Evolutionary conservation across 2,888 invertebrate genomes (phyloP).

Genomic region (Liopterus haemorrhoidalis): DNA sequence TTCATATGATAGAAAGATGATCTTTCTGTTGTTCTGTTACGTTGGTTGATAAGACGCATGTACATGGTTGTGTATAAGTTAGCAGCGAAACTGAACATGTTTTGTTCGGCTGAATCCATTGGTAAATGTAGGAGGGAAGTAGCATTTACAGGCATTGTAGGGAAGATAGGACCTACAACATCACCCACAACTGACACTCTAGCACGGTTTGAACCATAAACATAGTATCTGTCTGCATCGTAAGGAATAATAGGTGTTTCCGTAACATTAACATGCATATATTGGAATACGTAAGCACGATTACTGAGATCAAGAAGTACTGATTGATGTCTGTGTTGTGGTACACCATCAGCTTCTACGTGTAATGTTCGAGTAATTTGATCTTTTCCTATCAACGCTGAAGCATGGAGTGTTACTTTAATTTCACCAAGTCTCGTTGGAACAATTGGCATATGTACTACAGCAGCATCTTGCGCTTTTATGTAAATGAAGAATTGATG

Average conservation of each 20-base stretch:
- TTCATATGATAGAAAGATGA: conserved; percentile 84
- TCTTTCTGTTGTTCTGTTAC: conserved; percentile 73
- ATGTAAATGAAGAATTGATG: conserved; percentile 93
- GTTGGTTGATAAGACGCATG: conserved; percentile 84
- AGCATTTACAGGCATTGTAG: conserved; percentile 87
- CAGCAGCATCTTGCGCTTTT: conserved; percentile 66
- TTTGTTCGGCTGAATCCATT: conserved; percentile 91
- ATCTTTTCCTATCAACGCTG: conserved; percentile 68
- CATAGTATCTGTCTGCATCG: conserved; percentile 84
- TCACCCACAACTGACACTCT: conserved; percentile 80
- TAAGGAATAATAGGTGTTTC: conserved; percentile 91
- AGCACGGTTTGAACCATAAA: conserved; percentile 87
- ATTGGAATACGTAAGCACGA: conserved; percentile 85
- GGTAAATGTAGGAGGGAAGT: conserved; percentile 73
- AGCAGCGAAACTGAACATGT: conserved; percentile 93
- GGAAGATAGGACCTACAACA: conserved; percentile 88
- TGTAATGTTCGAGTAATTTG: conserved; percentile 57
- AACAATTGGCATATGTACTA: conserved; percentile 87
- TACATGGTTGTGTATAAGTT: conserved; percentile 87
- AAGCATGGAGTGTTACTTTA: conserved; percentile 69
- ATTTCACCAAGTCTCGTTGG: conserved; percentile 72
- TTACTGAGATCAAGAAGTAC: conserved; percentile 87
- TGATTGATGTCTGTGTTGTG: conserved; percentile 88
- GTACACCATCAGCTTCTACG: conserved; percentile 84
- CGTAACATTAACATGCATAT: conserved; percentile 92